Conservation (phyloP, 2,888 invertebrate genomes). For the Tortricodes alternella region DNA sequence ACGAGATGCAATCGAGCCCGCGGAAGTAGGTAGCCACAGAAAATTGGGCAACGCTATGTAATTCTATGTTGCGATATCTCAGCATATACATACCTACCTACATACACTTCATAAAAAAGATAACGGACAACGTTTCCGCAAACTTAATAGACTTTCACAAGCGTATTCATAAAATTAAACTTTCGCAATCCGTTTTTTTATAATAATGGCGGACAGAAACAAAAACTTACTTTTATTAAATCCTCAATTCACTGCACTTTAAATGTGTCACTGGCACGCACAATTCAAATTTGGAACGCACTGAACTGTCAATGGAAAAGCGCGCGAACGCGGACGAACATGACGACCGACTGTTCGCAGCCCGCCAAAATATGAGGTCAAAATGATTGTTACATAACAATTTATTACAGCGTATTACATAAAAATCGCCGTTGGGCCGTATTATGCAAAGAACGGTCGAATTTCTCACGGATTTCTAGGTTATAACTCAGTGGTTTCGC, state of each 20-base stretch:
- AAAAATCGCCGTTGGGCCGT: conserved; percentile 70
- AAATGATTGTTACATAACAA: conserved; percentile 67
- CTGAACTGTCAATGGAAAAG: conserved; percentile 53
- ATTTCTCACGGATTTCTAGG: conserved; percentile 57
- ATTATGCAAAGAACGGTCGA: conserved; percentile 59
- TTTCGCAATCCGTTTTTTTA: conserved; percentile 47
- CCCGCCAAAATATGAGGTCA: conserved; percentile 75
- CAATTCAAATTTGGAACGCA: conserved; percentile 36
- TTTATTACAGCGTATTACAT: conserved; percentile 76
- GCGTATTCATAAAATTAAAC: conserved; percentile 43
- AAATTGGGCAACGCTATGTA: conserved; percentile 28
- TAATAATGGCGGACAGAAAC: conserved; percentile 42
- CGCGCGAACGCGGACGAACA: conserved; percentile 58
- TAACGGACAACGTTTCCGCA: conserved; percentile 26
- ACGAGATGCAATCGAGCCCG: conserved; percentile 7
- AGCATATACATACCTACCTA: conserved; percentile 31
- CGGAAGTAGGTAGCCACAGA: conserved; percentile 16
- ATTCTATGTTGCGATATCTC: conserved; percentile 27
- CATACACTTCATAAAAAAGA: conserved; percentile 30
- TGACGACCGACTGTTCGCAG: conserved; percentile 62
- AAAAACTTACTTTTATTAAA: conserved; percentile 43
- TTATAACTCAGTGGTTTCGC: conserved; percentile 51
- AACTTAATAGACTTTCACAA: conserved; percentile 45
- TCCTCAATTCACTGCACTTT: conserved; percentile 37
- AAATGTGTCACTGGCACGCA: conserved; percentile 49